Base-by-base conservation (phyloP, 2,888 invertebrate genomes). In the Dicyrtomina minuta region DNA sequence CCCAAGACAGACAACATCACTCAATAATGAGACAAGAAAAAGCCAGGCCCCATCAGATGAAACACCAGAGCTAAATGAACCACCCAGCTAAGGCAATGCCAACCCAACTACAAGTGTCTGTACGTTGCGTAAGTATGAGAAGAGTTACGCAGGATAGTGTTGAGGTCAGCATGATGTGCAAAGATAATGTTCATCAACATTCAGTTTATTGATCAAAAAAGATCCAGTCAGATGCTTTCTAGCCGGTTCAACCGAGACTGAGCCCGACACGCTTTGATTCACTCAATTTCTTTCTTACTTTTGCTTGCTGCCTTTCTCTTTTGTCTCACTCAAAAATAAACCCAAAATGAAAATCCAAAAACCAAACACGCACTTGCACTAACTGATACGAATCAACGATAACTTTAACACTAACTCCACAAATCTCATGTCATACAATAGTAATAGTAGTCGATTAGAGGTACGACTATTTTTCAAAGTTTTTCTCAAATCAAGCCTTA, bases 251-350 rank as follows among this genome's bases (percentile, higher is more conserved):
- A 58, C 58, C 39, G 39, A 58, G 26, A 58, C 58, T 17, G 39
- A 58, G 26, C 64, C 65, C 24, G 74, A 68, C 49, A 70, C 71
- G 72, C 74, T 72, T 74, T 74, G 74, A 73, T 74, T 72, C 74
- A 72, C 74, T 74, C 72, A 74, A 74, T 72, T 74, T 74, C 70
- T 68, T 70, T 59, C 49, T 66, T 65, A 10, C 58, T 58, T 58
- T 58, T 58, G 13, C n/a, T n/a, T n/a, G n/a, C n/a, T n/a, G n/a
- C 58, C 26, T 58, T 58, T 58, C 46, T 61, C 68, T 66, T 70
- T 46, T 39, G 15, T 27, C 46, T 22, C 43, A 5, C 33, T 66
- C 61, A 55, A 49, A n/a, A n/a, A n/a, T n/a, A n/a, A 33, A 5
- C 33, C 33, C 33, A 33, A 33, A 33, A 8, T 33, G 4, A 33